Evolutionary conservation across 2,113 vertebrate species (phyloP), one percentile per base, ranked within the genome.

Genomic region (Amblyornis subalaris): DNA sequence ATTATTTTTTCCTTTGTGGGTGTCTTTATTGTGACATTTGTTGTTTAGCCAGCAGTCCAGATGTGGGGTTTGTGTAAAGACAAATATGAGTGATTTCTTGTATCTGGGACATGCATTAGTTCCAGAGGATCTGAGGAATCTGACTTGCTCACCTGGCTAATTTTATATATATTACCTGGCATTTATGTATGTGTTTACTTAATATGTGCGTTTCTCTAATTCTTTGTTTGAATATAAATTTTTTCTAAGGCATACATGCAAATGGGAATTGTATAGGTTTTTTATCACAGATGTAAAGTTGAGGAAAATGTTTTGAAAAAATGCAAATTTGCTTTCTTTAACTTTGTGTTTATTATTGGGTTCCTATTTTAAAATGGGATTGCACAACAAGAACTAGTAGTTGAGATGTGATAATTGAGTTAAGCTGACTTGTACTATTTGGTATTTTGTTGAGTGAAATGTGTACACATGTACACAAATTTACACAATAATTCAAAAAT

Each of bases 401-500:
- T 29, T 69, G 45, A 16, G 48, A 29, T 53, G 4, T 66, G 23
- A 73, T 42, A 61, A 79, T 6, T 65, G 31, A 60, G 10, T 67
- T 87, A 40, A 40, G 9, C 45, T 88, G n/a, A 36, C n/a, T 26
- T 38, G 15, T 28, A 70, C 19, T n/a, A 15, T 69, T 36, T 24
- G 24, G 6, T 65, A 6, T 54, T 88, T 72, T 75, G 2, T 72
- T 67, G 35, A 55, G 35, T 31, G 45, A 83, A 62, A 76, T 28
- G 4, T 79, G 33, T 47, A 38, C 0, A 0, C 9, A 1, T 18
- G 5, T 70, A 48, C 4, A 15, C 3, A 58, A 48, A 77, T 64
- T 55, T 50, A 53, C 6, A 33, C 13, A 60, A 28, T 36, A 24
- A 15, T 58, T 88, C 25, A 50, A 17, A 47, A 65, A 54, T 72